Evolutionary conservation across 2,113 vertebrate genomes (phyloP).

Genomic region (Hippocampus barbouri): DNA sequence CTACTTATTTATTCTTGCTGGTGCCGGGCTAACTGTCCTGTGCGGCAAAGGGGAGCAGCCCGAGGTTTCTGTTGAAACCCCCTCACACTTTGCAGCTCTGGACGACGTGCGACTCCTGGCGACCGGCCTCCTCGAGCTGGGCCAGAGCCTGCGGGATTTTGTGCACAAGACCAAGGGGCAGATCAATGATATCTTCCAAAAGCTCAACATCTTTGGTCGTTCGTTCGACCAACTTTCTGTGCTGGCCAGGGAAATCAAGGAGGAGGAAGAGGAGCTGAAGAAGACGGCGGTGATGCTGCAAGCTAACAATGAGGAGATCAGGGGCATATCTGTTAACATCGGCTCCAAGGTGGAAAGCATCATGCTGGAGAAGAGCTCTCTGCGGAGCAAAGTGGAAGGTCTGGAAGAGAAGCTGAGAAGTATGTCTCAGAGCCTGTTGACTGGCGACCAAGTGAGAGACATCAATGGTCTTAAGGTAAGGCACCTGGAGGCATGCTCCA

Average conservation of each 20-base stretch:
- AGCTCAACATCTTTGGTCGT: constrained; percentile 85
- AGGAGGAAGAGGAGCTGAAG: constrained; percentile 86
- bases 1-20: constrained; percentile 54
- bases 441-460: constrained; percentile 71
- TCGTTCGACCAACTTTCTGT: constrained; percentile 83
- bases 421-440: constrained; percentile 68
- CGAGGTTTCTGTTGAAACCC: constrained; percentile 57
- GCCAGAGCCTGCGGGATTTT: constrained; percentile 88
- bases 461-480: constrained; percentile 85
- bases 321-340: constrained; percentile 81
- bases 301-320: constrained; percentile 85
- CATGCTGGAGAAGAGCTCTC: constrained; percentile 79
- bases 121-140: constrained; percentile 87
- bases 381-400: constrained; percentile 79
- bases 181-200: constrained; percentile 88
- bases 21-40: constrained; percentile 58
- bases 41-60: constrained; percentile 48
- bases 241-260: constrained; percentile 84
- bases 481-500: neutral
- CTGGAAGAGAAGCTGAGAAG: constrained; percentile 83
- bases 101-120: constrained; percentile 87
- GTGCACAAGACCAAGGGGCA: constrained; percentile 88
- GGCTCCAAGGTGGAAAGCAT: constrained; percentile 82
- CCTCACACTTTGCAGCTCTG: constrained; percentile 80
- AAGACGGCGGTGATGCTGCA: constrained; percentile 81